A percentile compares a stretch with the other conserved stretches of the same genome.
Conservation (phyloP, 2,797 vertebrate species). For the Danio aesculapii region DNA sequence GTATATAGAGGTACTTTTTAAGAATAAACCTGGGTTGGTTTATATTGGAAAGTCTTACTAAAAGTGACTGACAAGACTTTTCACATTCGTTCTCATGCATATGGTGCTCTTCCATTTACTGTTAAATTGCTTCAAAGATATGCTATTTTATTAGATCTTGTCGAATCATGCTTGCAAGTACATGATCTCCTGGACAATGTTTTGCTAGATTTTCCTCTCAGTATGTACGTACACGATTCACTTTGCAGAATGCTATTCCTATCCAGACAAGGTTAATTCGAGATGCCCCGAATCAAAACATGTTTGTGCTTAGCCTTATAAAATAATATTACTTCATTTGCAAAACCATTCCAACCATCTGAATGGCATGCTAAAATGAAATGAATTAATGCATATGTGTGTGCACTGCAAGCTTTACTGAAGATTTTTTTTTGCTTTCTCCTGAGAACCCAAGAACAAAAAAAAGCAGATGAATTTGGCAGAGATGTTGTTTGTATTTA, state of each 20-base stretch:
- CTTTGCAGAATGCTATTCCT: background rate
- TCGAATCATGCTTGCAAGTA: background rate
- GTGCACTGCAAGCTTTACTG: constrained; percentile 5
- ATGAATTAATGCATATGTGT: constrained; percentile 1
- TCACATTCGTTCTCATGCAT: background rate
- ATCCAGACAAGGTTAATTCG: background rate
- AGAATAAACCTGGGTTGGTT: too few species aligned
- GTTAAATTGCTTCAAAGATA: background rate
- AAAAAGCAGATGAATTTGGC: background rate
- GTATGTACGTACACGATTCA: background rate
- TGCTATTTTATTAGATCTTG: background rate
- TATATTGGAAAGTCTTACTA: too few species aligned
- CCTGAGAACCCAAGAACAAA: background rate
- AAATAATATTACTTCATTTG: constrained; percentile 9
- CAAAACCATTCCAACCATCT: background rate
- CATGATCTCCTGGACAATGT: background rate
- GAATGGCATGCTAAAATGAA: background rate
- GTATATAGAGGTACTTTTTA: too few species aligned
- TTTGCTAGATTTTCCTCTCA: background rate
- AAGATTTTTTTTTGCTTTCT: background rate
- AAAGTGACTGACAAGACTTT: background rate
- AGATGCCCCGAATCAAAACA: background rate
- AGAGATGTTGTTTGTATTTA: constrained; percentile 34
- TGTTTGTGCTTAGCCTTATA: background rate
- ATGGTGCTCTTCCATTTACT: background rate